These are phyloP conservation scores for Mesoligia furuncula DNA, from an alignment of 2,888 invertebrate genomes.

Conservation along the genomic window DNA sequence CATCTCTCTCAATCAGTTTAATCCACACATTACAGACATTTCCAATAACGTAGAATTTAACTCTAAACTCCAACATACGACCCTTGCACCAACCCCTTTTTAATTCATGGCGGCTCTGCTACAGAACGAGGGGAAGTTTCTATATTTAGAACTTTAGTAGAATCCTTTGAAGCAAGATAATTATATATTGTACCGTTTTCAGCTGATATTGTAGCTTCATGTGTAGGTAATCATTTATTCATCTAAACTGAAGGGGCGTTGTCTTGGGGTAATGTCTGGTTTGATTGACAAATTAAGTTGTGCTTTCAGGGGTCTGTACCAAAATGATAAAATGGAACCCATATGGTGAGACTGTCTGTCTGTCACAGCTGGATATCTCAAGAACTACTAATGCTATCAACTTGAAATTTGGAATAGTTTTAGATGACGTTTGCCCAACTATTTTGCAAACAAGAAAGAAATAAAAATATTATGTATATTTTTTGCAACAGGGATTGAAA, in stretches of 20 bases:
- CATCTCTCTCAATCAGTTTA: conserved; percentile 1
- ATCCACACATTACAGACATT: conserved; percentile 21
- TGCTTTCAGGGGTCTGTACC: too few species aligned
- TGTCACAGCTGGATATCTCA: too few species aligned
- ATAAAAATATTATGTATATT: too few species aligned
- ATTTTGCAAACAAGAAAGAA: too few species aligned
- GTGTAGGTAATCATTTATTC: conserved; percentile 29
- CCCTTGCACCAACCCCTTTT: conserved; percentile 76
- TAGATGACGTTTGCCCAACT: too few species aligned
- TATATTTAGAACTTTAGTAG: conserved; percentile 70
- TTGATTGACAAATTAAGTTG: background rate
- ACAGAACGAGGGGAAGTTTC: conserved; percentile 62
- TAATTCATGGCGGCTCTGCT: conserved; percentile 74
- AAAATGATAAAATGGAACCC: too few species aligned
- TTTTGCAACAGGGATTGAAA: too few species aligned
- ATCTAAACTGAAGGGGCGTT: background rate
- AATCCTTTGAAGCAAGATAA: conserved; percentile 50
- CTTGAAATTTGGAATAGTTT: too few species aligned
- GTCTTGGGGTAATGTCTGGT: background rate
- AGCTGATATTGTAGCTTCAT: conserved; percentile 9
- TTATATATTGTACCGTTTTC: conserved; percentile 37
- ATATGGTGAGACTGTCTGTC: too few species aligned
- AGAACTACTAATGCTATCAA: too few species aligned
- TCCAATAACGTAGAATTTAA: conserved; percentile 44
- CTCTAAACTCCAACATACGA: conserved; percentile 67